Evolutionary conservation across 2,113 vertebrate genomes (phyloP), one percentile per base, ranked within the genome.

Genomic region (Colius striatus): DNA sequence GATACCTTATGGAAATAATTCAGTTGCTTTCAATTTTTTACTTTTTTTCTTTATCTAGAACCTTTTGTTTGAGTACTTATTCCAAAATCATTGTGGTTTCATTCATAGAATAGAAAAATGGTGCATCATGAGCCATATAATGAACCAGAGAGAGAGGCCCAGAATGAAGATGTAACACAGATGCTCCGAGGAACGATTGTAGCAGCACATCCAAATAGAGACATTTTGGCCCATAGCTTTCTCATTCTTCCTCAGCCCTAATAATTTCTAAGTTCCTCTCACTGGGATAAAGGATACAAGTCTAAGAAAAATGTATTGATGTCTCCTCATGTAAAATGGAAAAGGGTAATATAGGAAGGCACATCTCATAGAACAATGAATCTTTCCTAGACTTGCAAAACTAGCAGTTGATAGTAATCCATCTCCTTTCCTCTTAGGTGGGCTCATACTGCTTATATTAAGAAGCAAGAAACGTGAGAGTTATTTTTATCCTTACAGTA

Each of bases 191-290:
- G 78, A 85, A 88, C 1, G 0, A 88, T 6, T 83, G 71, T 66
- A 83, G 75, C 74, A 90, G 79, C 60, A 67, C 25, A 77, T 83
- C 72, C 63, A 90, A 90, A 90, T 4, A 90, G 68, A 77, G 88
- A 88, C 32, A 19, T 83, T 90, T 87, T 68, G 58, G 58, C 58
- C 58, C 21, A 25, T 6, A 62, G 27, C 6, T 83, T 90, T 41
- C 54, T 90, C 90, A 41, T 34, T 76, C 54, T 88, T 88, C 63
- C 75, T 88, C 71, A 62, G 27, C 17, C 43, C 8, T 70, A 53
- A 26, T 23, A 76, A 83, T 79, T 79, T 82, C 27, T 29, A 62
- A 50, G n/a, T 76, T 87, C 26, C 6, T 65, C 26, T 60, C 6
- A 0, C 27, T 73, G 54, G 7, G 25, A 51, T 41, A 41, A 30